Evolutionary conservation across 2,113 vertebrate genomes (phyloP), one percentile per base, ranked within the genome.

Genomic region (Lamprotornis superbus): DNA sequence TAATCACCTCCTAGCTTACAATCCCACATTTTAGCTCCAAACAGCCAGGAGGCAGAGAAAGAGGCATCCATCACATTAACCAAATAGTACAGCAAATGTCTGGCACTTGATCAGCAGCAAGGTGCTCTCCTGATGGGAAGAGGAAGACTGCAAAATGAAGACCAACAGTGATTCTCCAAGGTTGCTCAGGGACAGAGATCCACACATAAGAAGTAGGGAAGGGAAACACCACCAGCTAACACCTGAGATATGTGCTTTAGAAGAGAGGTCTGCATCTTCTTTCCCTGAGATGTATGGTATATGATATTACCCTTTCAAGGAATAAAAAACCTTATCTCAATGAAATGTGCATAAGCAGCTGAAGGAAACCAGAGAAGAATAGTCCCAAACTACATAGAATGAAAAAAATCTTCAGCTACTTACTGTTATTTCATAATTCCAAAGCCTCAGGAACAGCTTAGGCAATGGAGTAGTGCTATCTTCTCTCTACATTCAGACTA

Each of bases 1-100:
- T 96, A 98, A 98, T 98, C 94, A 96, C 96, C 90, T 87, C 94
- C 96, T 93, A 95, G 94, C 56, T 96, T 92, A 65, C n/a, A 91
- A 64, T 94, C 87, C 90, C 92, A 87, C 10, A 1, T 95, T 95
- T 96, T 95, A 90, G 79, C 94, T 97, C 65, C 82, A 94, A 95
- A 92, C 67, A 97, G 46, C 30, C 11, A 50, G 78, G 92, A 96
- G 94, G 94, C 83, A 95, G 90, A 95, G 87, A 90, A 85, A 84
- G 64, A 87, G 49, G 44, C 93, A 98, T 97, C 79, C 83, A 97
- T 98, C 96, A 97, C 74, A 73, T 89, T 96, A 97, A 91, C 71
- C 84, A 96, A 97, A 93, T 82, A 95, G 85, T 73, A 93, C 56
- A 87, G 76, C 64, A 94, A 87, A 42, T 16, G 10, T 27, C 63